phyloP scores from a whole-genome alignment of 2,888 invertebrate genomes.

The Nematopogon swammerdamellus region DNA sequence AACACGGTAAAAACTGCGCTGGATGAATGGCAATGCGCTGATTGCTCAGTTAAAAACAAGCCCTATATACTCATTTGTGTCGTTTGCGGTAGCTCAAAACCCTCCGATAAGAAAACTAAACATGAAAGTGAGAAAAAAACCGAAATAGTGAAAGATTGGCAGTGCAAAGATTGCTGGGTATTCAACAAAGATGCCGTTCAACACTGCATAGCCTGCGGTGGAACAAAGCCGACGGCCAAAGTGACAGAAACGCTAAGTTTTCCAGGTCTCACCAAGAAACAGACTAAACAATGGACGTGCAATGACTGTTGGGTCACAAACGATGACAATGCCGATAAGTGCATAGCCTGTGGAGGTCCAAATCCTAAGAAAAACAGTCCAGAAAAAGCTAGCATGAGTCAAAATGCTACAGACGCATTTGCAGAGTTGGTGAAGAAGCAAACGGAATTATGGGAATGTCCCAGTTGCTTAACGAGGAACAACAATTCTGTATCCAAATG shows the following conservation, averaged over 20 bases:
- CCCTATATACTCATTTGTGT: neutral
- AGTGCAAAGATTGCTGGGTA: neutral
- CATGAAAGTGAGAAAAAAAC: no score
- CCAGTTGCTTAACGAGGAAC: neutral
- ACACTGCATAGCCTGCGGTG: neutral
- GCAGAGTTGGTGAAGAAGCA: neutral
- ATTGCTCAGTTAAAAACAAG: neutral
- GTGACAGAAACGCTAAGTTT: no score
- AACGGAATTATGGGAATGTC: neutral
- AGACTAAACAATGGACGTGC: neutral
- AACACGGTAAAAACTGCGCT: neutral
- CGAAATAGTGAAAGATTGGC: neutral
- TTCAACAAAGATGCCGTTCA: neutral
- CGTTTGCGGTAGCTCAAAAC: neutral
- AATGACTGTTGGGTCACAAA: neutral
- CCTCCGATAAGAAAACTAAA: neutral
- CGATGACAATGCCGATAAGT: neutral
- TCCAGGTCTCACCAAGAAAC: neutral
- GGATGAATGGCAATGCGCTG: neutral
- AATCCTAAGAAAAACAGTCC: neutral
- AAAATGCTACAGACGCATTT: neutral
- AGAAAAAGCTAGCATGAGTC: neutral
- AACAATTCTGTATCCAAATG: neutral
- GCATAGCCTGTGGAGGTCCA: neutral
- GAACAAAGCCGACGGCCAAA: neutral